A percentile compares a stretch with the other conserved stretches of the same genome.
These are phyloP conservation scores for Channallabes apus DNA, from an alignment of 2,797 vertebrate species.

Conservation along the genomic window DNA sequence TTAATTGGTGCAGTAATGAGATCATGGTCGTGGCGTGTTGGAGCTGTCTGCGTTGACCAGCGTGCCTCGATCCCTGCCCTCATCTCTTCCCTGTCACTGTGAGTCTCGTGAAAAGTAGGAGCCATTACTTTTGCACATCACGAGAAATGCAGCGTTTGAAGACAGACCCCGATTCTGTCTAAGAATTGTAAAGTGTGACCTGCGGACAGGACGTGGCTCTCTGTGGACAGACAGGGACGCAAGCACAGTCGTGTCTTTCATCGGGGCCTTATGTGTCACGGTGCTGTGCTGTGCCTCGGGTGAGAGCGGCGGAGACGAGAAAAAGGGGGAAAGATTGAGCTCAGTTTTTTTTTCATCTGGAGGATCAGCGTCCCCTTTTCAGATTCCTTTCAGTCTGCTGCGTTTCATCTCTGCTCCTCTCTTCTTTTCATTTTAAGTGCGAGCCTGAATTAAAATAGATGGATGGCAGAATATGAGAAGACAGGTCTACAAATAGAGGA, in stretches of 20 bases:
- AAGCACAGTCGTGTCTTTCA: neutral
- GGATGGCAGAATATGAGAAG: neutral
- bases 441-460: neutral
- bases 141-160: neutral
- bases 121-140: neutral
- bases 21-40: slow-evolving; percentile 70
- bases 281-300: neutral
- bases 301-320: slow-evolving; percentile 24
- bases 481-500: neutral
- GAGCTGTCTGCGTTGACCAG: slow-evolving; percentile 58
- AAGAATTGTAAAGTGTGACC: neutral
- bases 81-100: slow-evolving; percentile 47
- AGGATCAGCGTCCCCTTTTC: neutral
- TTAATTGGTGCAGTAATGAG: slow-evolving; percentile 75
- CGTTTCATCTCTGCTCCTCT: neutral
- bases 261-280: neutral
- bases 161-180: neutral
- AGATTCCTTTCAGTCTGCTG: neutral
- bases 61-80: neutral
- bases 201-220: slow-evolving; percentile 8
- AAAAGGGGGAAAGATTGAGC: slow-evolving; percentile 20
- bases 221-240: neutral
- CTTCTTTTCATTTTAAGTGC: neutral
- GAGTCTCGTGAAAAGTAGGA: neutral
- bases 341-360: neutral